Conservation (phyloP, 2,113 vertebrate genomes). For the Trachemys scripta region DNA sequence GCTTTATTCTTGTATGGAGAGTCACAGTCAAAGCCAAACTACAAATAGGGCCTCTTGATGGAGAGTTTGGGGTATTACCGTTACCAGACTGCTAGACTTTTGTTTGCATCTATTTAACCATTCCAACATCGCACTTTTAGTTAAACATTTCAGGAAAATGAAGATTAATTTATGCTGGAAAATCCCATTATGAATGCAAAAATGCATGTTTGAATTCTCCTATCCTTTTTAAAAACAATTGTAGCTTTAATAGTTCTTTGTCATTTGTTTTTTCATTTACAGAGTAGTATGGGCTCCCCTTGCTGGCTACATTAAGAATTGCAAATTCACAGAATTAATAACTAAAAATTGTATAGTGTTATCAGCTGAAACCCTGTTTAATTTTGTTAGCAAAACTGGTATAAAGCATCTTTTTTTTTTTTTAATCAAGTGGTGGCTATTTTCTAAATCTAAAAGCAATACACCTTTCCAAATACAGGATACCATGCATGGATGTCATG, state of each 20-base stretch:
- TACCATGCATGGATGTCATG: not conserved
- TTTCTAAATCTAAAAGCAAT: not conserved
- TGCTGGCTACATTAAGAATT: not conserved
- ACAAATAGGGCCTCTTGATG: not conserved
- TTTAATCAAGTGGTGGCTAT: not conserved
- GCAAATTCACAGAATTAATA: not conserved
- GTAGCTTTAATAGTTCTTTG: not conserved
- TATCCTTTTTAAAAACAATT: fast-evolving
- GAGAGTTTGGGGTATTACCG: fast-evolving
- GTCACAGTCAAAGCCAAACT: not conserved
- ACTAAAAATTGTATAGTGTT: not conserved
- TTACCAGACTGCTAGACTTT: not conserved
- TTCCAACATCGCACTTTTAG: fast-evolving
- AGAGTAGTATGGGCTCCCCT: constrained; percentile 38
- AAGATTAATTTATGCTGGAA: not conserved
- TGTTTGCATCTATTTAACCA: not conserved
- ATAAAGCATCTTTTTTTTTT: not conserved
- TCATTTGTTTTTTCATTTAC: not conserved
- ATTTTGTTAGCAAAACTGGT: not conserved
- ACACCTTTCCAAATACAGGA: not conserved
- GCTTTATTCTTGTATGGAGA: not conserved
- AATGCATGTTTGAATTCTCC: not conserved
- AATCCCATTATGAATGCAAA: not conserved
- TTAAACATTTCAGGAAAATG: not conserved
- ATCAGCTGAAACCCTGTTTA: not conserved